Percentiles rank a stretch among this genome's conserved stretches.
Evolutionary conservation across 2,888 invertebrate species (phyloP).

Genomic region (Macaria liturata): DNA sequence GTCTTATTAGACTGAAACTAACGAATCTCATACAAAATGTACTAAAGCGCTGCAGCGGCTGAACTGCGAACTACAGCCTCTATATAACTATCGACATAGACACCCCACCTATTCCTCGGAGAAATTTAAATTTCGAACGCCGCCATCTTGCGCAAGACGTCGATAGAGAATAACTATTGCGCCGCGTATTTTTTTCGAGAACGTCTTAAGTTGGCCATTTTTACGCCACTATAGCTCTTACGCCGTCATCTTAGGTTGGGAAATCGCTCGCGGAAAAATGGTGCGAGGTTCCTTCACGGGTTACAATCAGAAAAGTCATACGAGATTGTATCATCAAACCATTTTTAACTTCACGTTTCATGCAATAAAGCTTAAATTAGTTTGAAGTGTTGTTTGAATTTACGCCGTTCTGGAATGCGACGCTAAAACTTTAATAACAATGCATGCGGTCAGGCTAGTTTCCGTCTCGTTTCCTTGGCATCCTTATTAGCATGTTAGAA

Average conservation of each 20-base stretch:
- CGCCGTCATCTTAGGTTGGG: slow-evolving; percentile 72
- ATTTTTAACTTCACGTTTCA: rapidly evolving
- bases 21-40: slow-evolving; percentile 46
- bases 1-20: slow-evolving; percentile 44
- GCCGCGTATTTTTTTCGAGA: slow-evolving; percentile 74
- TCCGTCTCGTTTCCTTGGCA: slow-evolving; percentile 56
- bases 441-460: slow-evolving; percentile 59
- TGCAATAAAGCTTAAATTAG: slow-evolving; percentile 12
- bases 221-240: slow-evolving; percentile 81
- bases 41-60: slow-evolving; percentile 56
- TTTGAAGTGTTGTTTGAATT: background rate
- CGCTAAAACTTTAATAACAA: slow-evolving; percentile 74
- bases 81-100: slow-evolving; percentile 49
- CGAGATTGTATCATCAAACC: background rate
- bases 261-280: slow-evolving; percentile 82
- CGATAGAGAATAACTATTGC: slow-evolving; percentile 79
- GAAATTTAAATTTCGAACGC: slow-evolving; percentile 81
- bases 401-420: slow-evolving; percentile 38
- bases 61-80: slow-evolving; percentile 34
- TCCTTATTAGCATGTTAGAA: slow-evolving; percentile 44
- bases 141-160: slow-evolving; percentile 82
- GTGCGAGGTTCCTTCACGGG: slow-evolving; percentile 59
- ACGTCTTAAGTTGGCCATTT: slow-evolving; percentile 80
- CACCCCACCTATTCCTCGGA: slow-evolving; percentile 77
- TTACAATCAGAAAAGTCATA: slow-evolving; percentile 37